Evolutionary conservation across 2,888 invertebrate genomes (phyloP), one percentile per base, ranked within the genome.

Genomic region (Cosmopolites sordidus): DNA sequence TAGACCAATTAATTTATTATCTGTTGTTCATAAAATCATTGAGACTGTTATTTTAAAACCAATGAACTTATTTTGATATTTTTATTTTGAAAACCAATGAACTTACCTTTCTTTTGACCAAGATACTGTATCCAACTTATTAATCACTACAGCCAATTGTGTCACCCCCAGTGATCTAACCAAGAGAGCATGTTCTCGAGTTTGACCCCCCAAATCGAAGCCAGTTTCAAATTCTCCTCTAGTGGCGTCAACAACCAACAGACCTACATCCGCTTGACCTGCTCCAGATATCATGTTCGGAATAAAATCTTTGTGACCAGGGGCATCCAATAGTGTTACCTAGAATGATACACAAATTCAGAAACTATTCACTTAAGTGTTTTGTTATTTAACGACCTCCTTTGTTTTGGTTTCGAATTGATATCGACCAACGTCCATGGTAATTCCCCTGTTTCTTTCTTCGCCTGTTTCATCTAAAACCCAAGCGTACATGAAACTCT

Each of bases 261-360:
- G 77, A 11, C 96, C 97, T 1, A 94, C 97, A 77, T 99, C 99
- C 1, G 99, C 99, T 75, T 98, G 97, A 0, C 95, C 92, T 1
- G 98, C 96, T 12, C 98, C 98, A 11, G 91, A 92, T 62, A 99
- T 99, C 98, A 99, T 99, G 68, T 99, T 98, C 1, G 99, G 98
- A 69, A 99, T 98, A 69, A 99, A 99, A 73, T 99, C 99, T 71
- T 92, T 95, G 73, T 99, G 99, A 0, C 99, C 99, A 0, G 99
- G 99, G 18, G 99, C 97, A 79, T 99, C 99, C 51, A 99, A 76
- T 41, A 99, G 76, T 0, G 87, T 89, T 0, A 92, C 83, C 73
- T 77, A 55, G 4, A 49, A 45, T 43, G 17, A 14, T 17, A 33
- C 33, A 4, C 33, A 33, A 33, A 33, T 27, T 27, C 9, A 27